Evolutionary conservation across 1,140 invertebrate species (phyloP), one percentile per base, ranked within the genome.

Genomic region (Drosophila tsacasi): DNA sequence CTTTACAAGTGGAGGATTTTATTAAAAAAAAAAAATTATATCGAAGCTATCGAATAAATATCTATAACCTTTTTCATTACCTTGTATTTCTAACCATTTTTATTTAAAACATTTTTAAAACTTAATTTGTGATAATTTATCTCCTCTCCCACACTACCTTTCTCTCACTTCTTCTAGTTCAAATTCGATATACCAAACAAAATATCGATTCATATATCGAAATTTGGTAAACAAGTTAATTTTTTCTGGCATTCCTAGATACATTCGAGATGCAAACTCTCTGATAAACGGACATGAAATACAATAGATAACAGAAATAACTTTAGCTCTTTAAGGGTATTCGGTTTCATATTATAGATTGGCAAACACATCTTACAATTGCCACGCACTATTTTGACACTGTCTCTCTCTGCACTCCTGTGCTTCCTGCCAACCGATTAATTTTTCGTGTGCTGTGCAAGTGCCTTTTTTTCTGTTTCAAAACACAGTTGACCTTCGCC

Each of bases 241-340:
- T n/a, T n/a, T n/a, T n/a, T n/a, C 19, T 8, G 27, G 7, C 39
- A n/a, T n/a, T 17, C 17, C 39, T 40, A n/a, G 0, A n/a, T n/a
- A 5, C 1, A 21, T 6, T 23, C 15, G 25, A 12, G 46, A 47
- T 47, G 8, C 23, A 47, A 9, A 25, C 2, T 25, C 7, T 25
- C 15, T 17, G 7, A 1, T 7, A 25, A 23, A 52, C 49, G 27
- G 49, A 52, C 47, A 27, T 27, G n/a, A 19, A 21, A 8, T 23
- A 35, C 19, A 21, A n/a, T 1, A 27, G 3, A 0, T 35, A 54
- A 21, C 19, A 35, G 21, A 37, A 4, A 55, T 35, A 23, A 8
- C 19, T 25, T 59, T 13, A 27, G 15, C 32, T 37, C 13, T 49
- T 19, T 63, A 65, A 65, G 60, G 60, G 59, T 21, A 64, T 64